Base-by-base conservation (phyloP, 1,140 invertebrate species). In the Pogonus chalceus region DNA sequence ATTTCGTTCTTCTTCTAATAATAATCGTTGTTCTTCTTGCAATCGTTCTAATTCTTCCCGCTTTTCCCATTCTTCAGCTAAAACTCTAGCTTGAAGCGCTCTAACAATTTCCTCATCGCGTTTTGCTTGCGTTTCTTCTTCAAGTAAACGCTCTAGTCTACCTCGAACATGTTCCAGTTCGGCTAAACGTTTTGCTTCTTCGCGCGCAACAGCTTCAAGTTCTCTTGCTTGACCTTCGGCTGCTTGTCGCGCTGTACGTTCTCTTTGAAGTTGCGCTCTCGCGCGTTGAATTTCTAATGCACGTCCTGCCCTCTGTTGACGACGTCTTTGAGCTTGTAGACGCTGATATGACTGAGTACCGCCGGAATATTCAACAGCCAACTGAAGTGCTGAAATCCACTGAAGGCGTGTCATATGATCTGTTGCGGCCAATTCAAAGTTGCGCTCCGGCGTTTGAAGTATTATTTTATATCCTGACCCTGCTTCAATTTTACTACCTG, bases 21-120 rank as follows among this genome's bases (percentile, higher is more conserved):
- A 72, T 60, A 78, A 66, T 52, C 78, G 76, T 63, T 90, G 87
- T 66, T 90, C 84, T 62, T 81, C 77, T 68, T 89, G 85, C 12
- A 90, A 65, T 52, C 75, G 73, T 70, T 90, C 88, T 39, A 90
- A 66, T 66, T 89, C 83, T 66, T 88, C 86, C 58, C 87, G 65
- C 64, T 82, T 85, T 62, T 87, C 84, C 85, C 85, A 89, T 74
- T 90, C 88, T 72, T 91, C 88, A 35, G 82, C 76, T 50, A 91
- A 70, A 37, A 91, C 81, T 61, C 80, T 77, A 10, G 84, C 83
- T 71, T 87, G 85, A 49, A 87, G 68, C 49, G 77, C 78, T 64
- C 85, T 70, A 0, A 88, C 88, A 58, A 89, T 86, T 76, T 91
- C 88, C 71, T 90, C 88, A 62, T 90, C 88, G 57, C 80, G 69